Base-by-base conservation (phyloP, 2,797 vertebrate species). In the Hafferia zeledoni region DNA sequence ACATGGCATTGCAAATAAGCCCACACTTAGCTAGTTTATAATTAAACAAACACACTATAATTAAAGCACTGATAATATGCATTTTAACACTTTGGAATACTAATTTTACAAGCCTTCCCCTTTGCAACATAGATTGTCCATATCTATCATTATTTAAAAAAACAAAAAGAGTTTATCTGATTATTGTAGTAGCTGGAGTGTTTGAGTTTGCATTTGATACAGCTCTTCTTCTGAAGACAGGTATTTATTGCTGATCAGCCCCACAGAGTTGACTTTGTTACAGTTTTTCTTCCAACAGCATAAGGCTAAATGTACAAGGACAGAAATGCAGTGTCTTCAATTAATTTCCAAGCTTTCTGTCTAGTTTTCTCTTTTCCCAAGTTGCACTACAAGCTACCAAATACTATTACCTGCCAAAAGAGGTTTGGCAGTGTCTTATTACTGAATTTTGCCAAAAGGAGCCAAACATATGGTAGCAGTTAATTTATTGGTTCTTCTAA, bases 391-490 rank as follows among this genome's bases (percentile, higher is more conserved):
- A 94, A 95, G 74, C 72, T 93, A 97, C 90, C 92, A 92, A 91
- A 89, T 84, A 59, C 44, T 89, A 82, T 67, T 95, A 85, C 56
- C 37, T 11, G 3, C 92, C 93, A 93, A 83, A 96, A 96, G 79
- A 90, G 81, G 69, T 95, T 97, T 96, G 94, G 93, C 95, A 92
- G 90, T 89, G 43, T 88, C 94, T 86, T 95, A 60, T 96, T 94
- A 88, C 94, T 93, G 91, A 93, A 91, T 97, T 96, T 94, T 93
- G 83, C 93, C 95, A 94, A 95, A 91, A 93, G 86, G 87, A 95
- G 83, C 85, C 91, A 95, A 95, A 89, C 97, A 97, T 97, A 94
- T 97, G 97, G 95, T 95, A 96, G 69, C 65, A 88, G 92, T 97
- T 97, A 97, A 96, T 96, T 96, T 97, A 95, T 94, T 96, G 94